These are phyloP conservation scores for Serrognathus titanus DNA, from an alignment of 2,888 invertebrate species.

Conservation along the genomic window DNA sequence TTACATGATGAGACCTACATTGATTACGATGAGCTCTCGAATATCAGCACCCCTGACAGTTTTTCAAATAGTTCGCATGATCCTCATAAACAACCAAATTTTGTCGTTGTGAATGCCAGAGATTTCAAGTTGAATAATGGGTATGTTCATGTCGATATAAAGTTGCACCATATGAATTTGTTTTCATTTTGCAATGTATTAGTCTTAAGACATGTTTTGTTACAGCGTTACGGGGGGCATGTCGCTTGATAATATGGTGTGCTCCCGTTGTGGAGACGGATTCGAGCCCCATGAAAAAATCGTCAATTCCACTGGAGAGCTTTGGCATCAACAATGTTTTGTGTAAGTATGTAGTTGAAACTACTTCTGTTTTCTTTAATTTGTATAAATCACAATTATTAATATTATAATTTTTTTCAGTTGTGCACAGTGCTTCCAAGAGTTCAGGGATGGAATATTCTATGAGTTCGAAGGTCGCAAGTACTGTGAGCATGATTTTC, in stretches of 20 bases:
- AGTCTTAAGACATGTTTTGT: slow-evolving; percentile 15
- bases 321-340: slow-evolving; percentile 99
- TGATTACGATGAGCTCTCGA: slow-evolving; percentile 22
- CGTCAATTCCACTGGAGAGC: slow-evolving; percentile 96
- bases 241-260: slow-evolving; percentile 90
- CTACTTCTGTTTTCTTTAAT: too few species aligned
- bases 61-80: too few species aligned
- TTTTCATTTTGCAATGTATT: too few species aligned
- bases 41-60: background rate
- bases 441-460: slow-evolving; percentile 95
- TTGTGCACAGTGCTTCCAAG: slow-evolving; percentile 97
- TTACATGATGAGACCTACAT: slow-evolving; percentile 27
- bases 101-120: background rate
- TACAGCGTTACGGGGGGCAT: slow-evolving; percentile 58
- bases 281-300: slow-evolving; percentile 97
- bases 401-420: slow-evolving; percentile 50
- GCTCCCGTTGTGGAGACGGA: slow-evolving; percentile 93
- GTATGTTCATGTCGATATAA: background rate
- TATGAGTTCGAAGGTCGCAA: slow-evolving; percentile 99
- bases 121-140: background rate
- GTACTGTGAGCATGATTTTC: slow-evolving; percentile 99
- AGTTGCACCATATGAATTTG: too few species aligned
- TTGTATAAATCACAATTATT: too few species aligned
- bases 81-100: background rate
- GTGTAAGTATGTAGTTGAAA: slow-evolving; percentile 73